Percentiles rank a stretch among this genome's conserved stretches.
phyloP scores from a whole-genome alignment of 2,888 invertebrate species.

The Dascillus cervinus region DNA sequence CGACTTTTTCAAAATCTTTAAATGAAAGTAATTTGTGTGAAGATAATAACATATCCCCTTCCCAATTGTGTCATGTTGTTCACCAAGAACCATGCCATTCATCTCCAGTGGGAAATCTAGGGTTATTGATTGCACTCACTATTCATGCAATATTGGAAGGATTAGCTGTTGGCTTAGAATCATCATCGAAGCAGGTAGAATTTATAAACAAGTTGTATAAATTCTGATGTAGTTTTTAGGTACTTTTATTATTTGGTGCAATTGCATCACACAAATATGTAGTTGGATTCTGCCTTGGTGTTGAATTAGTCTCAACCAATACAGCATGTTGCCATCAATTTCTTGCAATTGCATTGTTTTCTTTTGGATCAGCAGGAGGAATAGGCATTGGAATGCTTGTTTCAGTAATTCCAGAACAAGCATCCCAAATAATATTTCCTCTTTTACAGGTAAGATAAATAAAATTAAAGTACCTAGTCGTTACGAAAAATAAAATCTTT shows the following conservation, averaged over 20 bases:
- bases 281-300: conserved; percentile 73
- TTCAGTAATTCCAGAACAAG: conserved; percentile 44
- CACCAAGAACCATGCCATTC: conserved; percentile 59
- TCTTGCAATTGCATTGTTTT: conserved; percentile 55
- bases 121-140: conserved; percentile 64
- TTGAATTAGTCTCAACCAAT: conserved; percentile 52
- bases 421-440: conserved; percentile 48
- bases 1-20: conserved; percentile 17
- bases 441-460: conserved; percentile 58
- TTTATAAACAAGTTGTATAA: background rate
- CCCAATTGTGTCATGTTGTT: conserved; percentile 55
- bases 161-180: conserved; percentile 71
- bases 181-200: conserved; percentile 48
- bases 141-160: conserved; percentile 76
- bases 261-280: conserved; percentile 76
- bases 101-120: conserved; percentile 52
- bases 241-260: conserved; percentile 57
- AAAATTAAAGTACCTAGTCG: too few relatives aligned
- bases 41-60: conserved; percentile 26
- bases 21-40: conserved; percentile 3
- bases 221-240: conserved; percentile 42
- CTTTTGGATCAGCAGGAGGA: conserved; percentile 60
- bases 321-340: conserved; percentile 47
- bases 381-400: conserved; percentile 60
- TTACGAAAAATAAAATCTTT: too few relatives aligned